phyloP scores from a whole-genome alignment of 2,797 vertebrate species.

The Podargus strigoides region DNA sequence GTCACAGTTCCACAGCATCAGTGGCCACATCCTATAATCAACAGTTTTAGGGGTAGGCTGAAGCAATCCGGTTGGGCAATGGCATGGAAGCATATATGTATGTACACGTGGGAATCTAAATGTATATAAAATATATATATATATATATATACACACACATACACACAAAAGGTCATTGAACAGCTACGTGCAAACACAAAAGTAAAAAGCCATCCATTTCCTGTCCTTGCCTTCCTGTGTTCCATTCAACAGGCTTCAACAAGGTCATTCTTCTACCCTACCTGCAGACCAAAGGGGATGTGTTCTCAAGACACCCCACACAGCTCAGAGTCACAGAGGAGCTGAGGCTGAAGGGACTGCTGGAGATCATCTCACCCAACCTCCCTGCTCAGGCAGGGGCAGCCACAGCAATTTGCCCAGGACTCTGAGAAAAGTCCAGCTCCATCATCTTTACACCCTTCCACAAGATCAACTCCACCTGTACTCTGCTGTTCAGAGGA shows the following conservation, averaged over 20 bases:
- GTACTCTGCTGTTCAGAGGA: not conserved
- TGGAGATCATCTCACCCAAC: not conserved
- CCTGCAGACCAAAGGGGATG: not conserved
- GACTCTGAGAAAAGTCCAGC: not conserved
- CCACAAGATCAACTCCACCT: not conserved
- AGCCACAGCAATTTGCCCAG: not conserved
- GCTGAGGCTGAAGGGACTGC: not conserved
- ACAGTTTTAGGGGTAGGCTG: rapidly evolving
- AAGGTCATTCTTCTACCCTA: not conserved
- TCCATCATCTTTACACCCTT: not conserved
- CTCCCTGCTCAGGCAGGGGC: not conserved
- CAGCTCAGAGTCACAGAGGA: not conserved
- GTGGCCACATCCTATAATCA: not conserved
- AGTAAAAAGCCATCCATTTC: not conserved
- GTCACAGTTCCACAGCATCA: not conserved
- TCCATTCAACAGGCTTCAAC: not conserved
- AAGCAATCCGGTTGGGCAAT: not conserved
- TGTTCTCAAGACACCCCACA: not conserved
- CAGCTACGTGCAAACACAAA: not conserved
- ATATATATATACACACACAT: too few species aligned
- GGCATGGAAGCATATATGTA: too few species aligned
- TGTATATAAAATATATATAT: not conserved
- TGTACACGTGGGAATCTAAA: too few species aligned
- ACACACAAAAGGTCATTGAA: not conserved
- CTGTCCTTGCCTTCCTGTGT: not conserved